phyloP scores from a whole-genome alignment of 2,113 vertebrate species.

The Caracal caracal region DNA sequence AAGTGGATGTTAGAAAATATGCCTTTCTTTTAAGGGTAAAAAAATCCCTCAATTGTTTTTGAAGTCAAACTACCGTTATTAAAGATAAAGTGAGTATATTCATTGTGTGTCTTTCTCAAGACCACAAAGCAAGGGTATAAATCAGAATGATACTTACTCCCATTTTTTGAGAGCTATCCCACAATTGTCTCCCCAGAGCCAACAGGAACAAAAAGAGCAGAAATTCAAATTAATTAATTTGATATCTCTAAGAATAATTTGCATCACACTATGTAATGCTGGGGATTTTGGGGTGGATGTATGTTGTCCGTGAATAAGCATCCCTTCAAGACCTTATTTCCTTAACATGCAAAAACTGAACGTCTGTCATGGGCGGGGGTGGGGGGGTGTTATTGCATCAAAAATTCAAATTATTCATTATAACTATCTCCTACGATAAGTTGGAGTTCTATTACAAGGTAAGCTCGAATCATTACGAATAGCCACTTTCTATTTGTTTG shows the following conservation, averaged over 20 bases:
- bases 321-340: not conserved
- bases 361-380: accelerated
- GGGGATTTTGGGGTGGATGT: accelerated
- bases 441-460: not conserved
- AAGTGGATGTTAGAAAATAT: not conserved
- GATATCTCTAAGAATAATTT: not conserved
- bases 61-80: not conserved
- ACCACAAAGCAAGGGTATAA: not conserved
- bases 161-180: not conserved
- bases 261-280: not conserved
- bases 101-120: not conserved
- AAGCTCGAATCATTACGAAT: not conserved
- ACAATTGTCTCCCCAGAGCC: accelerated
- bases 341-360: not conserved
- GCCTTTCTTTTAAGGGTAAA: not conserved
- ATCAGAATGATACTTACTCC: not conserved
- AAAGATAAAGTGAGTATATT: not conserved
- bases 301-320: not conserved
- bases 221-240: not conserved
- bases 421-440: not conserved
- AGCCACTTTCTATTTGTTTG: not conserved
- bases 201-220: not conserved
- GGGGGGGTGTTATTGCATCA: not conserved
- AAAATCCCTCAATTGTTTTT: not conserved
- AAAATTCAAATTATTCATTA: not conserved